phyloP scores from a whole-genome alignment of 2,888 invertebrate species.

The Archips crataeganus region DNA sequence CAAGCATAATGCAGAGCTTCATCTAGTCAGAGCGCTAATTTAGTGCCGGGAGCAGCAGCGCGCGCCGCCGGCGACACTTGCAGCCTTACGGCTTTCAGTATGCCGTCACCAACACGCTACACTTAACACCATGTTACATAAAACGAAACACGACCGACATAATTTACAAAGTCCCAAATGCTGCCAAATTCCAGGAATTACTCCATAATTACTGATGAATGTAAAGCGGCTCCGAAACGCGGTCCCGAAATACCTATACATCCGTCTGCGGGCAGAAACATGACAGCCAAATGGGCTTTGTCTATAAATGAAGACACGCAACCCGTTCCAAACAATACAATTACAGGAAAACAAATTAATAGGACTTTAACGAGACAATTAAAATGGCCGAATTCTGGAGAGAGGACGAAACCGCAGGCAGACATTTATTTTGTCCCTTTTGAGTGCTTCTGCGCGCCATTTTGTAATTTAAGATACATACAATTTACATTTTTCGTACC shows the following conservation, averaged over 20 bases:
- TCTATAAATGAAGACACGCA: slow-evolving; percentile 44
- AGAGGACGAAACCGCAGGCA: slow-evolving; percentile 59
- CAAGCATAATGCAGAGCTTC: slow-evolving; percentile 8
- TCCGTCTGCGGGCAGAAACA: slow-evolving; percentile 11
- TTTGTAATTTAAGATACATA: slow-evolving; percentile 55
- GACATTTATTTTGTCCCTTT: slow-evolving; percentile 58
- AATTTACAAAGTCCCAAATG: slow-evolving; percentile 21
- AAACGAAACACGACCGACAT: slow-evolving; percentile 2
- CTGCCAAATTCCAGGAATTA: slow-evolving; percentile 21
- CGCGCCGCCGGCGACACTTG: neutral
- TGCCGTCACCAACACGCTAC: neutral
- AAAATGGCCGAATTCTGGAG: slow-evolving; percentile 60
- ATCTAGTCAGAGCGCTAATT: slow-evolving; percentile 26
- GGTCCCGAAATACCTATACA: slow-evolving; percentile 30
- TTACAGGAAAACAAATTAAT: slow-evolving; percentile 56
- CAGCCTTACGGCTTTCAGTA: neutral
- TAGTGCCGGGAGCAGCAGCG: neutral
- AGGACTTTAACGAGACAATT: slow-evolving; percentile 67
- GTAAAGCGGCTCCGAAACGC: neutral
- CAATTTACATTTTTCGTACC: slow-evolving; percentile 34
- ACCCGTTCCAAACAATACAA: slow-evolving; percentile 42
- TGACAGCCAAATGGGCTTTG: slow-evolving; percentile 37
- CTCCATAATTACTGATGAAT: slow-evolving; percentile 26
- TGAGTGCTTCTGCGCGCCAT: slow-evolving; percentile 51
- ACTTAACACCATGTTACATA: neutral